Conservation (phyloP, 2,888 invertebrate species). For the Heliconius ethilla region DNA sequence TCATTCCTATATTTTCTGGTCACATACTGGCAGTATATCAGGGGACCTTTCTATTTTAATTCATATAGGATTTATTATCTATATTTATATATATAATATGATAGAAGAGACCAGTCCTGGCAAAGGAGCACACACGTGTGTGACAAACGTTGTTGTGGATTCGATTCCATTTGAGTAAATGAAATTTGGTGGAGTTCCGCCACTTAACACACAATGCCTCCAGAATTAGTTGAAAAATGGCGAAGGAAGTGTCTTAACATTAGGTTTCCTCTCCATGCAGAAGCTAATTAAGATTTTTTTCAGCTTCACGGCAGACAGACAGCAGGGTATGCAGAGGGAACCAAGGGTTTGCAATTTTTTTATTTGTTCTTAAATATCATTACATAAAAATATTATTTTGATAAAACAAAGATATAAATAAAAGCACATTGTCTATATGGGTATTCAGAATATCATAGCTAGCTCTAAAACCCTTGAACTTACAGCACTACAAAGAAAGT, state of each 20-base stretch:
- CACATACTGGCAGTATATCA: conserved; percentile 14
- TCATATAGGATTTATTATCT: background rate
- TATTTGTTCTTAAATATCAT: too few species aligned
- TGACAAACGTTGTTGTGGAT: background rate
- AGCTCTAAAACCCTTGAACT: background rate
- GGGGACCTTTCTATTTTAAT: background rate
- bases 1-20: conserved; percentile 23
- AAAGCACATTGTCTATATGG: too few species aligned
- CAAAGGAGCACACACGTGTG: background rate
- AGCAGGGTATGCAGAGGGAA: too few species aligned
- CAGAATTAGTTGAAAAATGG: too few species aligned
- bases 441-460: background rate
- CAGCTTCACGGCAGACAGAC: too few species aligned
- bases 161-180: background rate
- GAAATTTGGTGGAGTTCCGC: background rate
- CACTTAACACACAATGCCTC: background rate
- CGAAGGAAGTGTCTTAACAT: background rate
- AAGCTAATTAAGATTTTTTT: too few species aligned
- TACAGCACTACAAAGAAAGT: background rate
- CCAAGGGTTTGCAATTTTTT: too few species aligned
- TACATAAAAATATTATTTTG: too few species aligned
- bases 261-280: background rate
- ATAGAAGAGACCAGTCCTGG: background rate
- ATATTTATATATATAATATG: background rate
- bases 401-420: too few species aligned